Percentiles rank a stretch among this genome's conserved stretches.
Conservation (phyloP, 2,797 vertebrate genomes). For the Channallabes apus region DNA sequence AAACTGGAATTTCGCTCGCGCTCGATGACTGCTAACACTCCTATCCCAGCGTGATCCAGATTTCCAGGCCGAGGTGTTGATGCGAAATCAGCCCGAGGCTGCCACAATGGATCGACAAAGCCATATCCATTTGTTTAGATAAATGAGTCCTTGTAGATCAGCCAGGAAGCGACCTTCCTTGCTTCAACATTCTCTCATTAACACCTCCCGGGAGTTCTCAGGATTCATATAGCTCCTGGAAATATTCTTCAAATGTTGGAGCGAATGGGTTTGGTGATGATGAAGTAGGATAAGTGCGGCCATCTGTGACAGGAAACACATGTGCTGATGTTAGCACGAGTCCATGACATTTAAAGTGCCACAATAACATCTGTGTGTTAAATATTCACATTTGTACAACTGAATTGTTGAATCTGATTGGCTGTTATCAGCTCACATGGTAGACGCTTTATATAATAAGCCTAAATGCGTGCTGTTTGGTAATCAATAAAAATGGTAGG, state of each 20-base stretch:
- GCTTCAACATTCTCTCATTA: neutral
- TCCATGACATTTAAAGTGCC: neutral
- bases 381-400: neutral
- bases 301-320: neutral
- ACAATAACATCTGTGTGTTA: neutral
- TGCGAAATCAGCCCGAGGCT: slow-evolving; percentile 22
- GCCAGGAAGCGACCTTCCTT: neutral
- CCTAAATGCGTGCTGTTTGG: neutral
- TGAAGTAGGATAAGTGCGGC: neutral
- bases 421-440: neutral
- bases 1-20: slow-evolving; percentile 24
- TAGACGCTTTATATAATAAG: neutral
- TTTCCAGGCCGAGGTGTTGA: slow-evolving; percentile 23
- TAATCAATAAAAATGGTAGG: too few relatives aligned
- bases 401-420: neutral
- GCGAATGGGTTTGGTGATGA: neutral
- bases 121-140: slow-evolving; percentile 6
- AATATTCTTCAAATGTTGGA: neutral
- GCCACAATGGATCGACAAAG: neutral
- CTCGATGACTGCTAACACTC: neutral
- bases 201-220: neutral
- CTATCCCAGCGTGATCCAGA: slow-evolving; percentile 27
- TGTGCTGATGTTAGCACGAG: neutral
- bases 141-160: neutral
- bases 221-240: neutral